Conservation (phyloP, 2,797 vertebrate genomes). For the Melanotaenia maccullochi region DNA sequence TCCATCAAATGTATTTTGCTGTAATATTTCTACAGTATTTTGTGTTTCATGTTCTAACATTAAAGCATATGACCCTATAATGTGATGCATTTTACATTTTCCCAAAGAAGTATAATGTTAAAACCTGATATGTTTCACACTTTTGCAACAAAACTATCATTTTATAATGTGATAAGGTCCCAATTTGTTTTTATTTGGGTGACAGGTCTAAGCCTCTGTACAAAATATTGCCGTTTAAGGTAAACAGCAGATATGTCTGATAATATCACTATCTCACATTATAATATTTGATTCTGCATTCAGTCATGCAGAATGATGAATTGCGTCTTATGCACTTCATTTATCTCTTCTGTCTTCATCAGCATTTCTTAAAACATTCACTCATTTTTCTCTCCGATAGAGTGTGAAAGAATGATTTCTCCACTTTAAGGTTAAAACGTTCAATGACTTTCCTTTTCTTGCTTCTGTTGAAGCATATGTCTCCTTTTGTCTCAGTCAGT, state of each 20-base stretch:
- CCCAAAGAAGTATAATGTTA: too few species aligned
- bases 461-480: slow-evolving; percentile 35
- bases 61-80: too few species aligned
- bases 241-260: slow-evolving; percentile 20
- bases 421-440: slow-evolving; percentile 51
- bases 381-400: slow-evolving; percentile 73
- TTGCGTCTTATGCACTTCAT: slow-evolving; percentile 59
- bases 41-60: too few species aligned
- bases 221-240: background rate
- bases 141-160: slow-evolving; percentile 6
- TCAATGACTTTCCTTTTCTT: slow-evolving; percentile 35
- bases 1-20: too few species aligned
- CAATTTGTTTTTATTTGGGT: too few species aligned
- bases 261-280: slow-evolving; percentile 32
- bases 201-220: too few species aligned
- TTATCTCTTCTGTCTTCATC: slow-evolving; percentile 70
- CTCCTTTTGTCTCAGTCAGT: slow-evolving; percentile 27
- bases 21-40: too few species aligned
- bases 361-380: slow-evolving; percentile 57
- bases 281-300: slow-evolving; percentile 56
- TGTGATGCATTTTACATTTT: too few species aligned
- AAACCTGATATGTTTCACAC: too few species aligned
- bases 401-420: slow-evolving; percentile 66
- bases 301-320: slow-evolving; percentile 63
- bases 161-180: background rate